phyloP scores from a whole-genome alignment of 1,140 invertebrate species.

The Gyrodactylus salaris region DNA sequence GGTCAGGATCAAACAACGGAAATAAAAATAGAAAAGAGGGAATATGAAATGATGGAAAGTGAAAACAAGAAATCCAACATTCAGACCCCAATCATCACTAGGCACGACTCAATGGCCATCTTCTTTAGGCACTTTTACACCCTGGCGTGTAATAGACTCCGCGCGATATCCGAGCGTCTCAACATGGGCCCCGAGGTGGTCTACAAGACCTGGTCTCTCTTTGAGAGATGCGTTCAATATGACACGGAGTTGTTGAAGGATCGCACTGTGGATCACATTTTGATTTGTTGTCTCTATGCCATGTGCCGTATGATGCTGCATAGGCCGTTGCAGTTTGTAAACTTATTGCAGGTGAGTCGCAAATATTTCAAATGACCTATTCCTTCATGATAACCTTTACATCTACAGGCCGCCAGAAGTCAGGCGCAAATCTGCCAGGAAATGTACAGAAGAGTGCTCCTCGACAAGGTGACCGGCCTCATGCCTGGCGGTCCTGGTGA shows the following conservation, averaged over 20 bases:
- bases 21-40: neutral
- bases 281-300: neutral
- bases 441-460: neutral
- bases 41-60: neutral
- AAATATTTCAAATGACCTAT: neutral
- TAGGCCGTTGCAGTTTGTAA: neutral
- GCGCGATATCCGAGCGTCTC: neutral
- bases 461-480: neutral
- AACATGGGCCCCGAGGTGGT: neutral
- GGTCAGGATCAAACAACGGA: neutral
- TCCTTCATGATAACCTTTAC: neutral
- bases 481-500: neutral
- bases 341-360: neutral
- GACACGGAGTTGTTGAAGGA: constrained; percentile 1
- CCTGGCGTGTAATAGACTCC: neutral
- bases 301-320: neutral
- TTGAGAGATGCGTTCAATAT: neutral
- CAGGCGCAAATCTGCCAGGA: neutral
- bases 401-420: neutral
- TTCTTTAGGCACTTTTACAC: neutral
- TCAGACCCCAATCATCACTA: neutral
- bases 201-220: constrained; percentile 1
- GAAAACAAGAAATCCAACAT: neutral
- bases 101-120: neutral
- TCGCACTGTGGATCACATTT: neutral